These are phyloP conservation scores for Sphecodes monilicornis DNA, from an alignment of 2,888 invertebrate species.

Conservation along the genomic window DNA sequence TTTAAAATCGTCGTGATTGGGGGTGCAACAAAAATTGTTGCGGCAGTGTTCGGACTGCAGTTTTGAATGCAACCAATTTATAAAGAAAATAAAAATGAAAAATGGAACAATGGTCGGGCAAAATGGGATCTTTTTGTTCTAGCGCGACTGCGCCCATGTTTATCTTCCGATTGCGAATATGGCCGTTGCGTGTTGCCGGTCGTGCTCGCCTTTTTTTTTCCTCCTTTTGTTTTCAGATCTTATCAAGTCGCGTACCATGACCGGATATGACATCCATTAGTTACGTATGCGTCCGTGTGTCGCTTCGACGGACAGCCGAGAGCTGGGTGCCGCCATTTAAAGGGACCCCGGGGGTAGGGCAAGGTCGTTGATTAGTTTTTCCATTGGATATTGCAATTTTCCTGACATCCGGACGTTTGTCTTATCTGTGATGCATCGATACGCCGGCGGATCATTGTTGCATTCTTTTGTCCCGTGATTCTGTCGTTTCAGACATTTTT, in stretches of 20 bases:
- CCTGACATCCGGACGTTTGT: not conserved
- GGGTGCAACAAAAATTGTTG: no score
- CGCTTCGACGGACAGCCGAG: conserved; percentile 25
- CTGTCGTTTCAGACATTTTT: not conserved
- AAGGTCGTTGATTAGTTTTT: conserved; percentile 6
- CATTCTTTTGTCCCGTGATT: not conserved
- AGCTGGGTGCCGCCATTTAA: conserved; percentile 55
- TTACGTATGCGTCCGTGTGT: conserved; percentile 33
- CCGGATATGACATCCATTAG: conserved; percentile 63
- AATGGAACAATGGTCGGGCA: not conserved
- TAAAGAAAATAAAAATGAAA: not conserved
- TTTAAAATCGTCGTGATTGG: no score
- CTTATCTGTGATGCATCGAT: not conserved
- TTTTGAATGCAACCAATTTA: no score
- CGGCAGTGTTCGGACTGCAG: no score
- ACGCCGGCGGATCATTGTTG: not conserved
- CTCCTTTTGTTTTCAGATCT: conserved; percentile 52
- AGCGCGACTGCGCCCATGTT: conserved; percentile 49
- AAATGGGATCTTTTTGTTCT: conserved; percentile 12
- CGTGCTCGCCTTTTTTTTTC: conserved; percentile 27
- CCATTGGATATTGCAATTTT: not conserved
- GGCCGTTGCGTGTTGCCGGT: conserved; percentile 36
- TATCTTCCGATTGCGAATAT: conserved; percentile 34
- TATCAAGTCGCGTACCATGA: conserved; percentile 60
- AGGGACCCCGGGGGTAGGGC: conserved; percentile 38